A percentile compares a stretch with the other conserved stretches of the same genome.
Evolutionary conservation across 2,797 vertebrate genomes (phyloP).

Genomic region (Eospalax fontanierii): DNA sequence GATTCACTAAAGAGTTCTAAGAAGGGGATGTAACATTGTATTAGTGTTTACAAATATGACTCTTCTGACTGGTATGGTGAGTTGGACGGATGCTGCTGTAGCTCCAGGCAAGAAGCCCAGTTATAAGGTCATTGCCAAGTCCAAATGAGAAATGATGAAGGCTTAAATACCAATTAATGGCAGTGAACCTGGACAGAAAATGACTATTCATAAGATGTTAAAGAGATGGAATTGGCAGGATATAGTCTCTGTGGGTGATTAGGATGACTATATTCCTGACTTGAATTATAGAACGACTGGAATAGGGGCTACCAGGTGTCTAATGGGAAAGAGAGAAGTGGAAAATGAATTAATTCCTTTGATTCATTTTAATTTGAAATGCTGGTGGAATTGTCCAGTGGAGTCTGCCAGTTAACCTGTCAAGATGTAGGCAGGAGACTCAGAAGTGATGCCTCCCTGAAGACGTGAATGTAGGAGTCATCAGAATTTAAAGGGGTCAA

Average conservation of each 20-base stretch:
- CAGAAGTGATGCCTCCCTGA: background rate
- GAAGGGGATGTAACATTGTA: background rate
- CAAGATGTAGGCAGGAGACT: background rate
- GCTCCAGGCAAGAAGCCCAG: conserved; percentile 19
- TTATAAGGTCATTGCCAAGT: conserved; percentile 45
- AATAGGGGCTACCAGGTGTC: background rate
- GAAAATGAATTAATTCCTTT: conserved; percentile 27
- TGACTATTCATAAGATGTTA: conserved; percentile 51
- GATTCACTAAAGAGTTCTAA: background rate
- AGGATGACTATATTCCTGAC: background rate
- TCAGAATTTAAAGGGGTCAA: background rate
- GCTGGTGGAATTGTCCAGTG: background rate
- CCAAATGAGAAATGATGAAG: conserved; percentile 48
- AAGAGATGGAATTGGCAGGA: conserved; percentile 29
- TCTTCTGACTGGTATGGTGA: background rate
- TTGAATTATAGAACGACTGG: background rate
- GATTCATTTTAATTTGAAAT: conserved; percentile 21
- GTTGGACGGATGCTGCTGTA: conserved; percentile 39
- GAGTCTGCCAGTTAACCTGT: conserved; percentile 10
- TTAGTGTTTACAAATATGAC: conserved; percentile 42
- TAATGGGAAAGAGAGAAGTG: background rate
- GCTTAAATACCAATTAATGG: conserved; percentile 18
- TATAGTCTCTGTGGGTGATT: background rate
- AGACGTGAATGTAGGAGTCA: background rate
- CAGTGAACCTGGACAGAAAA: conserved; percentile 61